phyloP scores from a whole-genome alignment of 2,113 vertebrate species.

The Anguilla japonica region DNA sequence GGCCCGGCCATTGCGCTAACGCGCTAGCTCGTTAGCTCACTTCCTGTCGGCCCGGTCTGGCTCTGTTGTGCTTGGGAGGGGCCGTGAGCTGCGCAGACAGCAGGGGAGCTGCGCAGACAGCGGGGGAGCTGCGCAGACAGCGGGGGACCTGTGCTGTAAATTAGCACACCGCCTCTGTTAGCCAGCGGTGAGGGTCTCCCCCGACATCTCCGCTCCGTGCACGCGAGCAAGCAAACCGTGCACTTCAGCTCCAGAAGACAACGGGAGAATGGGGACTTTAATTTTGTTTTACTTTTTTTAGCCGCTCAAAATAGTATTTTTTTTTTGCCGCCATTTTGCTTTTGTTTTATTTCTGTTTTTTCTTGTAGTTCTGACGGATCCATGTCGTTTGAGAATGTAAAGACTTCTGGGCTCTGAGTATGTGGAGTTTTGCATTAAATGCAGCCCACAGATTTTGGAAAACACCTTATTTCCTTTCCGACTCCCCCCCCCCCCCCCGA shows the following conservation, averaged over 20 bases:
- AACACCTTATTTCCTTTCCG: not conserved
- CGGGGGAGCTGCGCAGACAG: not conserved
- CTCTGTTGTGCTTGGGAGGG: slow-evolving; percentile 5
- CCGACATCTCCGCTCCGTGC: not conserved
- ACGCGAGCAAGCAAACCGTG: too few species aligned
- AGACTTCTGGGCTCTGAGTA: too few species aligned
- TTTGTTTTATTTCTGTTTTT: too few species aligned
- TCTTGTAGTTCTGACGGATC: too few species aligned
- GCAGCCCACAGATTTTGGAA: not conserved
- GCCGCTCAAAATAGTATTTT: too few species aligned
- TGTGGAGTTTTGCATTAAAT: not conserved
- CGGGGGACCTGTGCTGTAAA: not conserved
- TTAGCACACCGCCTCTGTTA: not conserved
- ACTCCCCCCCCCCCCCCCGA: not conserved
- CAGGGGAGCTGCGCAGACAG: not conserved
- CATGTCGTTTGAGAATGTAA: not conserved
- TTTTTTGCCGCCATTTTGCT: too few species aligned
- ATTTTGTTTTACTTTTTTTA: not conserved
- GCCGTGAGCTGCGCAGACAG: not conserved
- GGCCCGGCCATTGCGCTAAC: not conserved
- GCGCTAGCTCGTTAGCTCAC: not conserved
- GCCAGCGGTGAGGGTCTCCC: not conserved
- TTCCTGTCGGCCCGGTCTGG: not conserved
- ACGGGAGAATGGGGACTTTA: too few species aligned
- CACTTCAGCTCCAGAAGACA: too few species aligned